phyloP scores from a whole-genome alignment of 2,888 invertebrate genomes.

The Oxystoma pomonae region DNA sequence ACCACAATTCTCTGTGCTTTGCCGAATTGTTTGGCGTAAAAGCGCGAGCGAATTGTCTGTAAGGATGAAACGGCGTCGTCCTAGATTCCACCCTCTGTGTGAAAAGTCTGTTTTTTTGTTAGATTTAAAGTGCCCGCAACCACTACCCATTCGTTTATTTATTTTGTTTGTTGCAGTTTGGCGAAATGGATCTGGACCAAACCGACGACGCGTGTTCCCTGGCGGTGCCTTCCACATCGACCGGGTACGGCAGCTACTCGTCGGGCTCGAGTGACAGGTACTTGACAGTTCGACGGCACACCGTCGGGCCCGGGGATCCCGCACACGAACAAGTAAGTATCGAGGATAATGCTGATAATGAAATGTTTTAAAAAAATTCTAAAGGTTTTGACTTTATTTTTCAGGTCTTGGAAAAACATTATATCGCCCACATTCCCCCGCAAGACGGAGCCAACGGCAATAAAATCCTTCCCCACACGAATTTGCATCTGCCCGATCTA shows the following conservation, averaged over 20 bases:
- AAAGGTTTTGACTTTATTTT: slow-evolving; percentile 11
- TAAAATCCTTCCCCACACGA: slow-evolving; percentile 67
- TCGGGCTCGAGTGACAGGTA: slow-evolving; percentile 46
- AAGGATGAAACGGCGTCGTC: too few species aligned
- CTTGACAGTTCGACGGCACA: slow-evolving; percentile 76
- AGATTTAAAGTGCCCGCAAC: too few species aligned
- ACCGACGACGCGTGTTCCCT: slow-evolving; percentile 41
- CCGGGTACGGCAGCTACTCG: slow-evolving; percentile 36
- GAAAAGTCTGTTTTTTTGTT: too few species aligned
- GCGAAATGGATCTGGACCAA: slow-evolving; percentile 51
- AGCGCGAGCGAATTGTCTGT: too few species aligned
- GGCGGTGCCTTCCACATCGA: slow-evolving; percentile 37
- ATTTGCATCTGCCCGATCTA: slow-evolving; percentile 78
- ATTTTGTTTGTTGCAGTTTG: slow-evolving; percentile 48
- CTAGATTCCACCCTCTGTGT: too few species aligned
- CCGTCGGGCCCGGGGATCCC: slow-evolving; percentile 90
- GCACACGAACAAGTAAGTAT: slow-evolving; percentile 64
- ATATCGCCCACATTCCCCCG: slow-evolving; percentile 40
- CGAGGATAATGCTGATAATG: too few species aligned
- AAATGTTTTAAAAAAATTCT: too few species aligned
- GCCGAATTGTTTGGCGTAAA: too few species aligned
- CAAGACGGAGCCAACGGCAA: slow-evolving; percentile 40
- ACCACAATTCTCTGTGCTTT: too few species aligned
- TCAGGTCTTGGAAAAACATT: slow-evolving; percentile 52
- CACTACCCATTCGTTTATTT: too few species aligned